A percentile compares a stretch with the other conserved stretches of the same genome.
Conservation (phyloP, 2,797 vertebrate species). For the Potorous gilbertii region DNA sequence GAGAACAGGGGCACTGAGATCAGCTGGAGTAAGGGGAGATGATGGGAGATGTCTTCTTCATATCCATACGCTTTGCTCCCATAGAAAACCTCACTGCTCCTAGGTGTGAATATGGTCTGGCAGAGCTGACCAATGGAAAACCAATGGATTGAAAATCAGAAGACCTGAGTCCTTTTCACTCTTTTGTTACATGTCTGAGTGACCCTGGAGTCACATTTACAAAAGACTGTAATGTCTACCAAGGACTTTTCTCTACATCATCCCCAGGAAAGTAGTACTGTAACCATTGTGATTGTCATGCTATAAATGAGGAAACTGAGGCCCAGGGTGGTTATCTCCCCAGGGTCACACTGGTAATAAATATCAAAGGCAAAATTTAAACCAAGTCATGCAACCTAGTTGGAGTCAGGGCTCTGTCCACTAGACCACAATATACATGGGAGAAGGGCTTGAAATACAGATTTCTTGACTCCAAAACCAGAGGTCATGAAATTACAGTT, state of each 20-base stretch:
- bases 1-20: not conserved
- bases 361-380: too few relatives aligned
- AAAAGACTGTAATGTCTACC: not conserved
- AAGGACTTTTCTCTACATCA: not conserved
- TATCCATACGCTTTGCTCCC: not conserved
- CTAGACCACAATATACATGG: too few relatives aligned
- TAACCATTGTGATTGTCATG: not conserved
- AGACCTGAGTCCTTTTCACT: not conserved
- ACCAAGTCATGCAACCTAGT: too few relatives aligned
- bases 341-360: too few relatives aligned
- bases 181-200: not conserved
- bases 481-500: too few relatives aligned
- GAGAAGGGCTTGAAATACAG: too few relatives aligned
- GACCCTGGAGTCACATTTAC: not conserved
- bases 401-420: too few relatives aligned
- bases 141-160: not conserved
- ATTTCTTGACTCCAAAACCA: too few relatives aligned
- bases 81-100: not conserved
- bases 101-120: not conserved
- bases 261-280: not conserved
- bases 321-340: too few relatives aligned
- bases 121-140: not conserved
- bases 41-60: not conserved
- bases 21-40: not conserved
- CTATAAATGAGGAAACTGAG: not conserved